phyloP scores from a whole-genome alignment of 2,888 invertebrate genomes.

The Cordylochernes scorpioides region DNA sequence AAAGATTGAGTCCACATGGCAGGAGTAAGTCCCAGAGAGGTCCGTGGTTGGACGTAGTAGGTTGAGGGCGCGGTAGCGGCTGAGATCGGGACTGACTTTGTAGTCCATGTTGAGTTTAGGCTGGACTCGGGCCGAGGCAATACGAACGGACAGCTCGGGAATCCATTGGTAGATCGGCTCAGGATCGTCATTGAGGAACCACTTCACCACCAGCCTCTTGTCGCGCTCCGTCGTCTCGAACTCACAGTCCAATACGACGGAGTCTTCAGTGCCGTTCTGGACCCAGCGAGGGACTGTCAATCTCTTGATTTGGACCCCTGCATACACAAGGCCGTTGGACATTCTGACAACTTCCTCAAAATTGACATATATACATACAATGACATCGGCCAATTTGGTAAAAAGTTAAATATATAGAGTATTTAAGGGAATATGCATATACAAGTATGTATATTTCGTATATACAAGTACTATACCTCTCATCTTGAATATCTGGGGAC shows the following conservation, averaged over 20 bases:
- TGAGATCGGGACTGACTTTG: constrained; percentile 10
- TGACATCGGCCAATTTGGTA: too few species aligned
- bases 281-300: constrained; percentile 12
- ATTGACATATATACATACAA: too few species aligned
- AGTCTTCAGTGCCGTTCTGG: constrained; percentile 15
- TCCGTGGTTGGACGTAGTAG: constrained; percentile 15
- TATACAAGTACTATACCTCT: too few species aligned
- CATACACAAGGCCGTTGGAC: too few species aligned
- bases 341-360: too few species aligned
- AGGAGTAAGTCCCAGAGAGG: constrained; percentile 16
- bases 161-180: constrained; percentile 17
- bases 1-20: constrained; percentile 15
- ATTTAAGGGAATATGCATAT: too few species aligned
- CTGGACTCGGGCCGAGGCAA: constrained; percentile 7
- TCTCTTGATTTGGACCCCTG: constrained; percentile 10
- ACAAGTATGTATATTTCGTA: too few species aligned
- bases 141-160: constrained; percentile 13
- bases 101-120: constrained; percentile 14
- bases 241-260: constrained; percentile 16
- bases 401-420: too few species aligned
- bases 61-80: constrained; percentile 14
- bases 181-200: constrained; percentile 16
- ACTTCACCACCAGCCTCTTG: constrained; percentile 15
- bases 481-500: too few species aligned
- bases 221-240: constrained; percentile 14